Conservation (phyloP, 2,888 invertebrate genomes). For the Caprella mutica region DNA sequence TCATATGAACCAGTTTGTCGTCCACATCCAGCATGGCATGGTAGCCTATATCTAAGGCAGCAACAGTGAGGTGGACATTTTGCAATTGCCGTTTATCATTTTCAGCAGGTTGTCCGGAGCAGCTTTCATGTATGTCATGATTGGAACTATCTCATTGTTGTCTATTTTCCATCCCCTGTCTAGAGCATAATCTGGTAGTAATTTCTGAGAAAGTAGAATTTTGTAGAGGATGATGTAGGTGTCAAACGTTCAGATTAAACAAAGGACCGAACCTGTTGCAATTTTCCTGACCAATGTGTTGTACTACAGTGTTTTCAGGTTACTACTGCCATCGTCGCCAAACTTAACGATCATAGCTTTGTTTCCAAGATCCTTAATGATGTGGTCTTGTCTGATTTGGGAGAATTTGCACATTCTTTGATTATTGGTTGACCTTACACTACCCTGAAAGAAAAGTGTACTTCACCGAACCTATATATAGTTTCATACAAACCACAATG, state of each 20-base stretch:
- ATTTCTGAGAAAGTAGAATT: background rate
- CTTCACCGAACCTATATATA: too few species aligned
- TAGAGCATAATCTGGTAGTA: background rate
- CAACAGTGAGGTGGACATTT: background rate
- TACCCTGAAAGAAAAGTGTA: too few species aligned
- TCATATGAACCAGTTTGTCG: too few species aligned
- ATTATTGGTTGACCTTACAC: too few species aligned
- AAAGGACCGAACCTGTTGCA: too few species aligned
- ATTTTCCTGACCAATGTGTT: too few species aligned
- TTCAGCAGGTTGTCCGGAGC: background rate
- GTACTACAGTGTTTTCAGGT: too few species aligned
- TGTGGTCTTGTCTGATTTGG: background rate
- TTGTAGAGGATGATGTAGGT: background rate
- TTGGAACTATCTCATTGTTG: background rate
- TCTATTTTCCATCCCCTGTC: background rate
- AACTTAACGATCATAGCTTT: constrained; percentile 3
- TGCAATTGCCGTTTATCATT: constrained; percentile 10
- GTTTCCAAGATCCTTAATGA: constrained; percentile 3
- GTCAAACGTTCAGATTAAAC: too few species aligned
- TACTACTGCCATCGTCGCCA: background rate
- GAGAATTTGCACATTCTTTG: background rate
- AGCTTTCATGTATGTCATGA: background rate
- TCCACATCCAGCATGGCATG: constrained; percentile 11
- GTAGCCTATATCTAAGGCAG: constrained; percentile 9
- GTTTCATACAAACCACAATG: too few species aligned